A percentile compares a stretch with the other conserved stretches of the same genome.
These are phyloP conservation scores for Notodonta ziczac DNA, from an alignment of 2,888 invertebrate genomes.

Conservation along the genomic window DNA sequence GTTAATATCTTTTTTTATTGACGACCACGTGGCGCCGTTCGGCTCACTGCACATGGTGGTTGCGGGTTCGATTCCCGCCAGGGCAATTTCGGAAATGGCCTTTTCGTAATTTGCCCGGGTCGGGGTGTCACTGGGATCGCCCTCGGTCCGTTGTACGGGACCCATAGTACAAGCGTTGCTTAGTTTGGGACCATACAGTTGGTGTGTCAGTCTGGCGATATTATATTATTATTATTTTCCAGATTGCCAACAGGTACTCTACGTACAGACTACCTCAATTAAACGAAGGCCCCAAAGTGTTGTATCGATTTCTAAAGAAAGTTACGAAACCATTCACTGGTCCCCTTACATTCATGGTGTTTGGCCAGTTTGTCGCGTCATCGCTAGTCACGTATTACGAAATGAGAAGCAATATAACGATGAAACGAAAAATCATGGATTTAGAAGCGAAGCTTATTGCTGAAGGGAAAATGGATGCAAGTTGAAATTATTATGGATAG, in stretches of 20 bases:
- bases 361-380: constrained; percentile 81
- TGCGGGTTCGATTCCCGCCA: too few species aligned
- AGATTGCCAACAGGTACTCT: constrained; percentile 86
- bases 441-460: constrained; percentile 58
- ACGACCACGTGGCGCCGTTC: too few species aligned
- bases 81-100: too few species aligned
- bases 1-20: constrained; percentile 6
- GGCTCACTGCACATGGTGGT: too few species aligned
- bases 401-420: constrained; percentile 74
- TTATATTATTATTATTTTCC: too few species aligned
- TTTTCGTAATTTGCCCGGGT: too few species aligned
- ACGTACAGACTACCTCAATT: constrained; percentile 87
- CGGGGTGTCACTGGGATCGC: too few species aligned
- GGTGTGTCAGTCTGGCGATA: too few species aligned
- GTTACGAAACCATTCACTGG: constrained; percentile 82
- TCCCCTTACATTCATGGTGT: constrained; percentile 72
- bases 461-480: constrained; percentile 26
- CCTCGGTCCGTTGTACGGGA: too few species aligned
- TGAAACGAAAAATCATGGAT: constrained; percentile 66
- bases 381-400: constrained; percentile 86
- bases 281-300: constrained; percentile 80
- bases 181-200: too few species aligned
- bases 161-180: too few species aligned
- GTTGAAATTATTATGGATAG: constrained; percentile 14
- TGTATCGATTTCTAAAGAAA: constrained; percentile 80